phyloP scores from a whole-genome alignment of 1,140 invertebrate species.

The Heliconius congener region DNA sequence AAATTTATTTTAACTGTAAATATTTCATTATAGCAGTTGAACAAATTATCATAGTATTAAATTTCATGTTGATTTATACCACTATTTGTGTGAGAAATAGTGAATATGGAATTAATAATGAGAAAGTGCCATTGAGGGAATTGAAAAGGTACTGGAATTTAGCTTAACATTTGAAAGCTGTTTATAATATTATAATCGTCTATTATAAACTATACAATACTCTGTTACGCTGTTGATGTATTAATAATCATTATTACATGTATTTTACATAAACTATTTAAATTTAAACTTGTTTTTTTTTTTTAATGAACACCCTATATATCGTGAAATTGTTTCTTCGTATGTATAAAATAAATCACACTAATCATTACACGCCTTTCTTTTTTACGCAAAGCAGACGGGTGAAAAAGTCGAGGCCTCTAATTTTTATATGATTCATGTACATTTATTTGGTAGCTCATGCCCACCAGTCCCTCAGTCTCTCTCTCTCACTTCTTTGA shows the following conservation, averaged over 20 bases:
- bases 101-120: conserved; percentile 10
- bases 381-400: no score
- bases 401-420: no score
- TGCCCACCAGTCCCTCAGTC: no score
- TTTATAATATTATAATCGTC: conserved; percentile 35
- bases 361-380: no score
- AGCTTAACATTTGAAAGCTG: background rate
- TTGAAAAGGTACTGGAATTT: conserved; percentile 26
- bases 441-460: no score
- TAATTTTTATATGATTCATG: no score
- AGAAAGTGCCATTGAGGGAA: conserved; percentile 20
- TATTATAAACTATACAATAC: conserved; percentile 49
- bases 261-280: conserved; percentile 57
- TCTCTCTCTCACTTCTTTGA: no score
- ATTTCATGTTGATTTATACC: background rate
- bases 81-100: background rate
- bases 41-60: background rate
- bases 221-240: conserved; percentile 55
- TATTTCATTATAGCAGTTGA: no score
- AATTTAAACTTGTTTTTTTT: conserved; percentile 22
- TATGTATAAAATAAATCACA: no score
- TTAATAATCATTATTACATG: conserved; percentile 49
- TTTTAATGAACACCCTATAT: background rate
- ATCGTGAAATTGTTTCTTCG: no score
- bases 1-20: no score